Evolutionary conservation across 2,888 invertebrate genomes (phyloP).

Genomic region (Sturmia bella): DNA sequence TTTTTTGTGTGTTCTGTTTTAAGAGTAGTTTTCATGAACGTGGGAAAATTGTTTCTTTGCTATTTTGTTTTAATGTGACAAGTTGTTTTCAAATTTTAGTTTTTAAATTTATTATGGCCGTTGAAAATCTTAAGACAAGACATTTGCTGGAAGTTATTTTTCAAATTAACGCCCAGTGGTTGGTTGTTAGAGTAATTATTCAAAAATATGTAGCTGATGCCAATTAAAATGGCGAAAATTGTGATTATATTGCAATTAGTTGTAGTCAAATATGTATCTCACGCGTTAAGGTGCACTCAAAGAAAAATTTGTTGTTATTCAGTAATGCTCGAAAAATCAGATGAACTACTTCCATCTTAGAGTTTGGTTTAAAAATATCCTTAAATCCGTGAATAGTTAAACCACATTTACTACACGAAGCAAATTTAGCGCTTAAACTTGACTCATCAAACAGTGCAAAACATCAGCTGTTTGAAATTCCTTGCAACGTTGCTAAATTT

Average conservation of each 20-base stretch:
- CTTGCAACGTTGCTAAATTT: too few species aligned
- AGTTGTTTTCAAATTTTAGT: constrained; percentile 48
- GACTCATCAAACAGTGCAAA: too few species aligned
- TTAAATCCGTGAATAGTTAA: too few species aligned
- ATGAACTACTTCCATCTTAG: too few species aligned
- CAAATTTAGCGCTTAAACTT: too few species aligned
- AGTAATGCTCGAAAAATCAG: too few species aligned
- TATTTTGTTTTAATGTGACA: constrained; percentile 29
- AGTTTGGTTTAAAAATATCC: too few species aligned
- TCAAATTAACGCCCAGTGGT: constrained; percentile 22
- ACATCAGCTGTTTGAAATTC: too few species aligned
- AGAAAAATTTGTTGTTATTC: too few species aligned
- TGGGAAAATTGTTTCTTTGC: constrained; percentile 61
- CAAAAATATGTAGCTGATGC: constrained; percentile 5
- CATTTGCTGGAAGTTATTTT: constrained; percentile 16
- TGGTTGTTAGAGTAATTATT: constrained; percentile 6
- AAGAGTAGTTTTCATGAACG: constrained; percentile 60
- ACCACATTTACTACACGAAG: too few species aligned
- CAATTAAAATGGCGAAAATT: constrained; percentile 11
- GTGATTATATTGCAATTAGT: not conserved
- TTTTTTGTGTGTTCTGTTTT: constrained; percentile 1
- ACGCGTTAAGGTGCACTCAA: not conserved
- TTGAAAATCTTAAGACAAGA: constrained; percentile 11
- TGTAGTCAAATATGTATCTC: not conserved
- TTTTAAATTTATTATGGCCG: constrained; percentile 48